Base-by-base conservation (phyloP, 2,888 invertebrate genomes). In the Sepioteuthis lessoniana region DNA sequence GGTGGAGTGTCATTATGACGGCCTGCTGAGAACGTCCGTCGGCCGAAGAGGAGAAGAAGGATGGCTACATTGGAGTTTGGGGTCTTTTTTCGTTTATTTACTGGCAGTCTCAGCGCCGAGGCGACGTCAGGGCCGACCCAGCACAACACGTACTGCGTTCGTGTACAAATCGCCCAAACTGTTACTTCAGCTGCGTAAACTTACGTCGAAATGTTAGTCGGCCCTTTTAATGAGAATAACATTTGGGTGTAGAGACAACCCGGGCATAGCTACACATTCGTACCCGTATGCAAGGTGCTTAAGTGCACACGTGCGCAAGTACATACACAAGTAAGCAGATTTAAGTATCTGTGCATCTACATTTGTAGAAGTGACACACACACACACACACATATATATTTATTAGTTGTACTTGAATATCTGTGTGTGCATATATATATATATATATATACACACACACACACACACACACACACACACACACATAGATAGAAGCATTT, bases 161-260 rank as follows among this genome's bases (percentile, higher is more conserved):
- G n/a, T 76, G 76, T 76, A 76, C 76, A 76, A 76, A n/a, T 76
- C 76, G n/a, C 76, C n/a, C 31, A 76, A 76, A 76, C 10, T 76
- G 76, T 76, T 76, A 76, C 76, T n/a, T 76, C 76, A 76, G 76
- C 76, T 76, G 76, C 76, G 76, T 76, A 76, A 76, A 76, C 76
- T 76, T 76, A 76, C 16, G 76, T n/a, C 31, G 76, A 76, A 76
- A 76, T 76, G 76, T 76, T 76, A 76, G 76, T 76, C 31, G 76
- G n/a, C 31, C 76, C 76, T 76, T 76, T n/a, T 76, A 76, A 76
- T 76, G 76, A 76, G 76, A n/a, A n/a, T 76, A 76, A 76, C 76
- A 76, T 76, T 76, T 76, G n/a, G 76, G 31, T 31, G n/a, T n/a
- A n/a, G n/a, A 31, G 76, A 31, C 31, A 76, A 76, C n/a, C 31